Evolutionary conservation across 2,888 invertebrate species (phyloP), one percentile per base, ranked within the genome.

Genomic region (Heterodera filipjevi): DNA sequence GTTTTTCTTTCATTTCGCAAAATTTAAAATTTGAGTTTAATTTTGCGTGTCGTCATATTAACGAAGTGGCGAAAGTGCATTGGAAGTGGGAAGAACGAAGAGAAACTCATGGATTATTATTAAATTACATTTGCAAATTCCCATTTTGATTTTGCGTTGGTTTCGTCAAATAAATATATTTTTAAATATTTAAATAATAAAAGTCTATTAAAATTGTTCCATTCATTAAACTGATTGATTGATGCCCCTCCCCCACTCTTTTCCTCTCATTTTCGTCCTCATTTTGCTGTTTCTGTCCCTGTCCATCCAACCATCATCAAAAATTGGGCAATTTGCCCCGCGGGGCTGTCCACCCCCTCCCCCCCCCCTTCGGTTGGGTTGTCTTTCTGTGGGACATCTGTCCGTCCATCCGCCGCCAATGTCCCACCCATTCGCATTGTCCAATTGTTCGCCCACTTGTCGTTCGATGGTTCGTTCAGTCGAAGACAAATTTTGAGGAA

Each of bases 181-280:
- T 2, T 39, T 39, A 10, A 0, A 39, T 10, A 10, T 39, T 39
- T 39, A 39, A 39, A 39, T 39, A 39, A n/a, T n/a, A n/a, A n/a
- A n/a, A n/a, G n/a, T n/a, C n/a, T n/a, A n/a, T n/a, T n/a, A n/a
- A n/a, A n/a, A n/a, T n/a, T n/a, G n/a, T n/a, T n/a, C n/a, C n/a
- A n/a, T n/a, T n/a, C n/a, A 44, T 49, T 49, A 3, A 12, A 12
- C 14, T 49, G 12, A 39, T 39, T 39, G 2, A 39, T 49, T 49
- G 49, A 14, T 49, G 49, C 49, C 49, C 27, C 22, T n/a, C 27
- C 8, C 8, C n/a, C n/a, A n/a, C 77, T 53, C n/a, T 77, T 77
- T 64, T 77, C 33, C 35, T 77, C 75, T 44, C 46, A n/a, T 59
- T 27, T 59, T 59, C 59, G 39, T 39, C 39, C 39, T n/a, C n/a